Base-by-base conservation (phyloP, 2,113 vertebrate genomes). In the Nerophis ophidion region DNA sequence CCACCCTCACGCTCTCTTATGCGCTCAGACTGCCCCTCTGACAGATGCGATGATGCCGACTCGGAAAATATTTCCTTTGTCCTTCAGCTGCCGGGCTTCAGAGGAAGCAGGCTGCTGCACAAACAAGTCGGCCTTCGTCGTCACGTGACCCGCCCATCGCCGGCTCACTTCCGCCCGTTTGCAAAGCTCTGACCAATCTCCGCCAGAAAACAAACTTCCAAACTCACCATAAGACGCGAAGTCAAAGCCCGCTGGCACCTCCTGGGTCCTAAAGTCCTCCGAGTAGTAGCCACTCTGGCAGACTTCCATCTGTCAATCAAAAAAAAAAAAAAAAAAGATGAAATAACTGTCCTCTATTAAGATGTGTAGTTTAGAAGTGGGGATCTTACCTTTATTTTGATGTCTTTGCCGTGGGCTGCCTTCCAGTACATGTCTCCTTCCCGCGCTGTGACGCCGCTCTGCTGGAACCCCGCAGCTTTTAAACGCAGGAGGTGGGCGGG, bases 201-300 rank as follows among this genome's bases (percentile, higher is more conserved):
- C 40, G 38, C 38, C 38, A 17, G 5, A 8, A 36, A 38, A 1
- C 6, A 36, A 38, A 1, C 6, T 6, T 26, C 26, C 26, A 26
- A 65, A 80, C 75, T 90, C 83, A 91, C 90, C 90, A 74, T 88
- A 89, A 46, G 88, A 86, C 35, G 81, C 76, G 71, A 90, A 90
- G 77, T 91, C 90, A 44, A 91, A 89, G 42, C 87, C 88, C 8
- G 77, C 88, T 1, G 90, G 90, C 42, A 91, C 90, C 65, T 91
- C 90, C 72, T 91, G 90, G 7, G 88, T 87, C 71, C 82, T 88
- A 82, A 90, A 90, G 71, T 91, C 88, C 17, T 91, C 90, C 1
- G 75, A 73, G 72, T 87, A 89, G 81, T 75, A 90, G 51, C 86
- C 88, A 68, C 80, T 75, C 70, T 88, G 89, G 48, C 86, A 91